Base-by-base conservation (phyloP, 2,797 vertebrate genomes). In the Catostomus latipinnis region DNA sequence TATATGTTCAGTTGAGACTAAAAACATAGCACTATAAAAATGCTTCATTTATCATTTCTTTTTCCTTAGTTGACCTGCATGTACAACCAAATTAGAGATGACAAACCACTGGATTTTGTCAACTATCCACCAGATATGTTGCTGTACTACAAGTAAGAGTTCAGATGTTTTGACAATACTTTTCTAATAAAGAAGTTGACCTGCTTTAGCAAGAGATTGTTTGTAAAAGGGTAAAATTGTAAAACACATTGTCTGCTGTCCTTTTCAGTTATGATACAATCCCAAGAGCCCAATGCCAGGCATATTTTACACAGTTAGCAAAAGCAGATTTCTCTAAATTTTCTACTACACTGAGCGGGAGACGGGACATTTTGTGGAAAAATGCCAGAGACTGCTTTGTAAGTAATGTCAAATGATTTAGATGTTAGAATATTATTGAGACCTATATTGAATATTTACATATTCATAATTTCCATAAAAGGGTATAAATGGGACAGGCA, bases 71-170 rank as follows among this genome's bases (percentile, higher is more conserved):
- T 87, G 18, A 85, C 80, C 10, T 85, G 84, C 74, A 87, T 87
- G 86, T 78, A 83, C 58, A 82, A 71, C 83, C 6, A 63, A 43
- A 49, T 85, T 46, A 81, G 45, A 71, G 43, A 14, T 7, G 53
- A 82, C 5, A 52, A 49, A 6, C 5, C 58, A 3, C 6, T 65
- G 13, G 56, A 81, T 46, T 87, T 82, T 72, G 52, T 8, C 22
- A 80, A 52, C 53, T 87, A 85, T 66, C 74, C 68, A 49, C 48
- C 80, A 78, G 82, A 87, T 18, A 81, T 87, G 80, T 58, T 87
- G 70, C 62, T 87, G 52, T 87, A 87, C 58, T 79, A 71, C 60
- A 75, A 81, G 86, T 87, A 82, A 82, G 86, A 53, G 50, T 12
- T 10, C 4, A 57, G 1, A n/a, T 1, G 6, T 56, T 1, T 45